Evolutionary conservation across 2,113 vertebrate genomes (phyloP), one percentile per base, ranked within the genome.

Genomic region (Alaudala cheleensis): DNA sequence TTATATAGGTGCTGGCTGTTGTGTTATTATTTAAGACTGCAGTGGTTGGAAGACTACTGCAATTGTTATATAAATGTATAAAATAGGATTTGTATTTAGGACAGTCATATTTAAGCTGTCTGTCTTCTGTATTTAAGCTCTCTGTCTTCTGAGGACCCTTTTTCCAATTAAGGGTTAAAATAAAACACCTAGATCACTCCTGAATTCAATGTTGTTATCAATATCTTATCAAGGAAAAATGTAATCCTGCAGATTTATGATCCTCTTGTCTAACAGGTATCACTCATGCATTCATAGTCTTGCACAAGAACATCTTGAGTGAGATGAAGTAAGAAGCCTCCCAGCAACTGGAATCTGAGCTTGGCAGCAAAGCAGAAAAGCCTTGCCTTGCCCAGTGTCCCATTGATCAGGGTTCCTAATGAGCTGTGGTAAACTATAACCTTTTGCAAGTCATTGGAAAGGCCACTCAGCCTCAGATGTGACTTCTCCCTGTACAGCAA

Each of bases 281-380:
- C 70, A 56, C 12, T 83, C 56, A 77, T 0, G 2, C 56, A 49
- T 49, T 83, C 26, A 62, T 16, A 50, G 26, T 24, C 56, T 90
- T 83, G 64, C 71, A 70, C 34, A 83, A 77, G 64, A 77, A 16
- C 77, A 53, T 60, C 40, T 84, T 56, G 29, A 84, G 69, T 40
- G 40, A 60, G 61, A 53, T 74, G 57, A 74, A 74, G 23, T 31
- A 81, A 93, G 56, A 93, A 88, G 37, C n/a, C n/a, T 93, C n/a
- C 54, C 64, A 92, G 33, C 24, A 88, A 67, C 24, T 66, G 88
- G 60, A 92, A 93, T 81, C 64, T 78, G 21, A 88, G 51, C 47
- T 90, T 92, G 86, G 86, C 54, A 88, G 50, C 92, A 90, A 88
- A 88, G 44, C 33, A 86, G 60, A 80, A 92, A 81, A 70, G 47